Evolutionary conservation across 2,113 vertebrate genomes (phyloP), one percentile per base, ranked within the genome.

Genomic region (Corythaixoides concolor): DNA sequence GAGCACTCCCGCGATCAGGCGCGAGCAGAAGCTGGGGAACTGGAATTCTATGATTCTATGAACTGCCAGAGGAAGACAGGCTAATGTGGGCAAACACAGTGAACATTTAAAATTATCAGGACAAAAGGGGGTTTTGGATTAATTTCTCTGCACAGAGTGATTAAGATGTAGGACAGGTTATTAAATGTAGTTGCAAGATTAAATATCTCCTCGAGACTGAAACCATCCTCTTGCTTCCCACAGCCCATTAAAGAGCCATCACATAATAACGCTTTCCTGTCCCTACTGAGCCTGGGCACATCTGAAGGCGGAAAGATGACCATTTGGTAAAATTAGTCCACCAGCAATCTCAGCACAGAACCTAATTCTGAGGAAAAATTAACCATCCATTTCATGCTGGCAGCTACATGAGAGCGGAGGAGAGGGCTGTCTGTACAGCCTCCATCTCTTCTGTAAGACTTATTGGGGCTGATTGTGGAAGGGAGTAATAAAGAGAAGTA

Each of bases 131-230:
- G 1, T 3, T 39, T 68, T 39, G 49, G 63, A 90, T 85, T 86
- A 73, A 81, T 70, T 84, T 58, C 45, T 81, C 69, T 58, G 15
- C 27, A 58, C 23, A 80, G 75, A 90, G 70, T 32, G 43, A 95
- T 92, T 63, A 92, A 95, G 86, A 80, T 33, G 15, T 73, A 85
- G 87, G 63, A 60, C 43, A 76, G 39, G 41, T 58, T 92, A 88
- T 86, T 88, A 86, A 83, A 84, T 20, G 50, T 5, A 73, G 67
- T 49, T 73, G 85, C 43, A 86, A 86, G 67, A 95, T 90, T 88
- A 88, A 95, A 26, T 56, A 79, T 8, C 26, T 88, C 79, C 83
- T 75, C 19, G 3, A 63, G 86, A 83, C 58, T 79, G 58, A 79
- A 92, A 82, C 49, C 66, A 64, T 33, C 67, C 33, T 79, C 83